phyloP scores from a whole-genome alignment of 1,140 invertebrate species.

The Holcopasites calliopsidis region DNA sequence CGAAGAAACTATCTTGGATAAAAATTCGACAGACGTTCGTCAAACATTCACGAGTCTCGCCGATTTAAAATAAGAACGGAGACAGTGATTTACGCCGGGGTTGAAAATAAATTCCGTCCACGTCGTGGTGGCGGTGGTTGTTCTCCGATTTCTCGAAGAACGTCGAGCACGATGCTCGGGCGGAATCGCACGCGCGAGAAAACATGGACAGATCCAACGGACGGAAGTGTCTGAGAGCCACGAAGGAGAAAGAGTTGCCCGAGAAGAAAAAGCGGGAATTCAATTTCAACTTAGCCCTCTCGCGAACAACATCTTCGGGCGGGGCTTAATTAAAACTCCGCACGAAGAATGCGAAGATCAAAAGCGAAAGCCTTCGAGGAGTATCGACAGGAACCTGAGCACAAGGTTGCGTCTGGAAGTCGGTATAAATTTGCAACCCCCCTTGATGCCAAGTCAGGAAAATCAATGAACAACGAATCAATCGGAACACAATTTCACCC shows the following conservation, averaged over 20 bases:
- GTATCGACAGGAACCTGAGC: too few relatives aligned
- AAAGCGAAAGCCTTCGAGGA: conserved; percentile 7
- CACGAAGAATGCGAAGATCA: conserved; percentile 17
- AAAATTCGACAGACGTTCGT: neutral
- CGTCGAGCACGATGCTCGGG: neutral
- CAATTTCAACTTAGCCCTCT: conserved; percentile 36
- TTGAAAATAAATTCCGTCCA: too few relatives aligned
- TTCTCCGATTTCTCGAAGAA: neutral
- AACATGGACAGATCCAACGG: conserved; percentile 1
- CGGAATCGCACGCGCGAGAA: conserved; percentile 9
- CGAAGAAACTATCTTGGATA: neutral
- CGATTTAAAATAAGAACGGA: neutral
- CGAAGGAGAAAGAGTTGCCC: neutral
- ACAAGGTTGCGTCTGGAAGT: too few relatives aligned
- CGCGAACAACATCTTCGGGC: conserved; percentile 9
- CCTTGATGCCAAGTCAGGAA: too few relatives aligned
- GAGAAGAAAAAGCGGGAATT: conserved; percentile 16
- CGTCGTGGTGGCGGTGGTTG: too few relatives aligned
- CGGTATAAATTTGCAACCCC: too few relatives aligned
- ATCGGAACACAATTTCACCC: too few relatives aligned
- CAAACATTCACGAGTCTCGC: neutral
- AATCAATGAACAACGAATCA: too few relatives aligned
- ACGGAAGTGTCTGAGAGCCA: neutral
- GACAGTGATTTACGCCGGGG: neutral
- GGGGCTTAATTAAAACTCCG: conserved; percentile 35